Percentiles rank a stretch among this genome's conserved stretches.
These are phyloP conservation scores for Budorcas taxicolor DNA, from an alignment of 2,113 vertebrate species.

Conservation along the genomic window DNA sequence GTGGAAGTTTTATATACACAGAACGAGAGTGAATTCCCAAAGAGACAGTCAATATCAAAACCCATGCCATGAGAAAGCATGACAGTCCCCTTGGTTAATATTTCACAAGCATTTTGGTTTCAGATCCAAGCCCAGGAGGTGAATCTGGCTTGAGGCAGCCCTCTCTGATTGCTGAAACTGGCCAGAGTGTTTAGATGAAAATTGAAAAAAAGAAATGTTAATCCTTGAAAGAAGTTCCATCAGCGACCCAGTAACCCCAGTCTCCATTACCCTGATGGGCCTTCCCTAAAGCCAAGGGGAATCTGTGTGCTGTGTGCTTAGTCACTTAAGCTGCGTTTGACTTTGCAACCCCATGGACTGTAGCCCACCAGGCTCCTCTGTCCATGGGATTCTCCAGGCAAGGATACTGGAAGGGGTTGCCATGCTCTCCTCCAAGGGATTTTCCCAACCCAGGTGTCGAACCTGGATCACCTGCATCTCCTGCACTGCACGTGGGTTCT, in stretches of 20 bases:
- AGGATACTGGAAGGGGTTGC: neutral
- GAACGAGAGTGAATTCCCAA: slow-evolving; percentile 63
- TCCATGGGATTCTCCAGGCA: neutral
- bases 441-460: neutral
- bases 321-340: neutral
- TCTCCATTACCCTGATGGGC: slow-evolving; percentile 38
- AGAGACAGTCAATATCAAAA: slow-evolving; percentile 41
- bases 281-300: slow-evolving; percentile 22
- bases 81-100: neutral
- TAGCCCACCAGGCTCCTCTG: neutral
- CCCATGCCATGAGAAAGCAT: slow-evolving; percentile 43
- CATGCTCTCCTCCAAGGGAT: neutral
- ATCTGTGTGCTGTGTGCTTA: neutral
- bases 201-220: slow-evolving; percentile 21
- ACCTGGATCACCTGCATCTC: neutral
- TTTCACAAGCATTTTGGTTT: slow-evolving; percentile 15
- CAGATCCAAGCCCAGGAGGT: slow-evolving; percentile 11
- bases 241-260: slow-evolving; percentile 43
- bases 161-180: neutral
- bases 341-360: neutral
- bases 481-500: neutral
- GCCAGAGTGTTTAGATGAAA: slow-evolving; percentile 25
- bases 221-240: slow-evolving; percentile 13
- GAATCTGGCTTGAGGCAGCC: slow-evolving; percentile 1
- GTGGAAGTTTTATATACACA: slow-evolving; percentile 54